A percentile compares a stretch with the other conserved stretches of the same genome.
These are phyloP conservation scores for Dicaeum eximium DNA, from an alignment of 2,113 vertebrate species.

Conservation along the genomic window DNA sequence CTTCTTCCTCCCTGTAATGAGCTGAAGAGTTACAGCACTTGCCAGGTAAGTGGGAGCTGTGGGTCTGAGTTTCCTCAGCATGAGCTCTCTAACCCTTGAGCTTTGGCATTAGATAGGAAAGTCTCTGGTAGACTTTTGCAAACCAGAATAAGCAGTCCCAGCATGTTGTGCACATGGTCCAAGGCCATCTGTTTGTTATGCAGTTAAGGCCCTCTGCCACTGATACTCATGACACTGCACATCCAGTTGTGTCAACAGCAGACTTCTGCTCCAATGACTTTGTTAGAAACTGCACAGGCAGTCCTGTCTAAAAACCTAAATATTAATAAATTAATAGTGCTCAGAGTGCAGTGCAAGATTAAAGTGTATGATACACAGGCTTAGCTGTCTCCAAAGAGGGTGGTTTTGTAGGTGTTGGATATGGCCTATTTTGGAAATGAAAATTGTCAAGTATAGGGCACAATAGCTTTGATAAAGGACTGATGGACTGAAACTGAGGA, in stretches of 20 bases:
- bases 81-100: neutral
- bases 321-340: neutral
- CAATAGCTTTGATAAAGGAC: neutral
- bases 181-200: neutral
- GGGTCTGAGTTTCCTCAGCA: neutral
- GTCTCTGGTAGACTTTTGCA: neutral
- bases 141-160: neutral
- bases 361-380: neutral
- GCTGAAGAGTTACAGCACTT: neutral
- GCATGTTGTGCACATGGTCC: neutral
- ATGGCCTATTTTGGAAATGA: neutral
- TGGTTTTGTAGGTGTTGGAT: neutral
- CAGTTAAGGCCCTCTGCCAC: neutral
- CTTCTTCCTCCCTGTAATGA: neutral
- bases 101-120: neutral
- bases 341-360: neutral
- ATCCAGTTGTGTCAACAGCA: neutral
- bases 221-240: fast-evolving
- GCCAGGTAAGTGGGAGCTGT: neutral
- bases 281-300: neutral
- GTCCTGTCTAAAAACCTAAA: neutral
- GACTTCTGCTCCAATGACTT: neutral
- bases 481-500: neutral
- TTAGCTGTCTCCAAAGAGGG: neutral
- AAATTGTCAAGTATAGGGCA: neutral